These are phyloP conservation scores for Paracentrotus lividus DNA, from an alignment of 53 echinoderm and acorn worm species.

Conservation along the genomic window DNA sequence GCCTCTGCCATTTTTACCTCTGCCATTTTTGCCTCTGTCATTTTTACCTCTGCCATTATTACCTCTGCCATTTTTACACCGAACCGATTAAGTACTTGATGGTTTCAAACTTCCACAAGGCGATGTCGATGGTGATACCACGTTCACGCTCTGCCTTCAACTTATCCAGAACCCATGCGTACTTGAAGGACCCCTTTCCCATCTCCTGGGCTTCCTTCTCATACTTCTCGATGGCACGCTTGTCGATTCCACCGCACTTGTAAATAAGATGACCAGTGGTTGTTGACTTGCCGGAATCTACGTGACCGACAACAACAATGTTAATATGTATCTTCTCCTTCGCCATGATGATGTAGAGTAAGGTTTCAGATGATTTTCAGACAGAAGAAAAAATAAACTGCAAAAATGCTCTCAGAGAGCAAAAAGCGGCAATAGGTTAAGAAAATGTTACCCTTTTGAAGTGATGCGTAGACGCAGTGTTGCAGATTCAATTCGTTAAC, in stretches of 20 bases:
- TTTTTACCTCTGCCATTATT: no score
- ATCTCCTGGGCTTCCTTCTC: slow-evolving; percentile 73
- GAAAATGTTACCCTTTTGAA: no score
- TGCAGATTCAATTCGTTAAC: no score
- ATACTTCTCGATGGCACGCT: slow-evolving; percentile 68
- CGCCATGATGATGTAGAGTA: not conserved
- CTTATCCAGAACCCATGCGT: slow-evolving; percentile 95
- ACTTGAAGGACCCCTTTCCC: slow-evolving; percentile 95
- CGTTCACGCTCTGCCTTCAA: slow-evolving; percentile 95
- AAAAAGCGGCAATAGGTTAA: no score
- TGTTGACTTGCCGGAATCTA: slow-evolving; percentile 68
- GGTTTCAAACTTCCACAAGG: slow-evolving; percentile 92
- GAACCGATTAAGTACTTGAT: no score
- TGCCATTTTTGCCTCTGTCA: no score
- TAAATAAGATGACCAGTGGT: slow-evolving; percentile 68
- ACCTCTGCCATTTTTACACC: no score
- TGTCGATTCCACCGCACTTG: slow-evolving; percentile 70
- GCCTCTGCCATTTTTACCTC: no score
- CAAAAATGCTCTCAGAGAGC: not conserved
- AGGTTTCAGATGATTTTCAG: not conserved
- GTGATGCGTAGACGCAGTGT: no score
- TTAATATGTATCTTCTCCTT: slow-evolving; percentile 61
- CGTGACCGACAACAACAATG: slow-evolving; percentile 66
- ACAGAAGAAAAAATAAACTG: not conserved
- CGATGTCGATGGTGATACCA: slow-evolving; percentile 95